Evolutionary conservation across 1,140 invertebrate genomes (phyloP), one percentile per base, ranked within the genome.

Genomic region (Magallana gigas): DNA sequence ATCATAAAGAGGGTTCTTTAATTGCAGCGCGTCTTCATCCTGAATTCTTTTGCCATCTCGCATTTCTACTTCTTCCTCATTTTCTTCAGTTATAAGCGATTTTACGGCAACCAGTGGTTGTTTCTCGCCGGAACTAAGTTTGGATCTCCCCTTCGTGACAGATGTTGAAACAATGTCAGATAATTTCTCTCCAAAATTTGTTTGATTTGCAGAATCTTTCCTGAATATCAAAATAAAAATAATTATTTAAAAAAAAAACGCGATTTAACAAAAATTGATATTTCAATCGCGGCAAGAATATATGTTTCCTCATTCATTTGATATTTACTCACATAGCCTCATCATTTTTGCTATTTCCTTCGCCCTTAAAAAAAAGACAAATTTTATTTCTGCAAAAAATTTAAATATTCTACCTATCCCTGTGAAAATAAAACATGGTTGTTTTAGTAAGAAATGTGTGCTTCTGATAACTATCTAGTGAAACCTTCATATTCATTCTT

Each of bases 201-300:
- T 76, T 76, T 76, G 68, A 29, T 18, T 36, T 76, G 23, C 68
- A 76, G 68, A 29, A 29, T 76, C 68, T 48, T 18, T 76, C 23
- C 68, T 76, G 12, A 29, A 76, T 29, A 76, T 29, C 5, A 76
- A 29, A 76, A 36, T 29, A 12, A 12, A 23, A 23, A 23, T 23
- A 23, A 23, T 23, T 23, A 23, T 23, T 23, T 23, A 0, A 23
- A 23, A 23, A 23, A 18, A 76, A 18, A 76, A 11, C 18, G 18
- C 29, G 36, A 11, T 29, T 36, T 23, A 11, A 36, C n/a, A 68
- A 29, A 76, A 9, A 36, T 23, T 76, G 11, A 8, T 8, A 4
- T 71, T 29, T 76, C 36, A 8, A 1, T 29, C 36, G 29, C 8
- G 11, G 23, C 14, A 36, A 5, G 11, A 48, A 18, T 76, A 76